Base-by-base conservation (phyloP, 2,888 invertebrate species). In the Eremobia ochroleuca region DNA sequence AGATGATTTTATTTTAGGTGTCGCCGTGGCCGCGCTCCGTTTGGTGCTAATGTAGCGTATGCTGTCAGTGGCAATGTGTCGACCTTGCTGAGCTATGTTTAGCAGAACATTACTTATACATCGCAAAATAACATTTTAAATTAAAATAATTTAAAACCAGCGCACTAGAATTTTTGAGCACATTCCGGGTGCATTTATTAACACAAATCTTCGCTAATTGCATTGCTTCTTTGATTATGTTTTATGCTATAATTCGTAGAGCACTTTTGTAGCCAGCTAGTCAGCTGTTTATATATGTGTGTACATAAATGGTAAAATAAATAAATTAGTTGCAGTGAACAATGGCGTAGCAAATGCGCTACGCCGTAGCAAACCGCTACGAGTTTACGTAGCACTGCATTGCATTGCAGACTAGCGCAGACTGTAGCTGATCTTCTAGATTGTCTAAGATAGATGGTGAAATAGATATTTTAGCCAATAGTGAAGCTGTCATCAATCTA, bases 321-420 rank as follows among this genome's bases (percentile, higher is more conserved):
- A 15, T 34, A 40, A 31, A 40, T 49, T 31, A 28, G n/a, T 75
- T 5, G 13, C 11, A 52, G 6, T 28, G 9, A 64, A 65, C 52
- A 61, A 21, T 55, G 43, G 43, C 40, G 77, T 58, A 61, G 40
- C n/a, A 58, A 34, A 28, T 25, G 18, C 4, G 34, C 49, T 77
- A 77, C 64, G 58, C 34, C 65, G 83, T 78, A 78, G 83, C 40
- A 25, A 18, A 9, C 8, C 0, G 55, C 78, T 65, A 83, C 78
- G 77, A 18, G 4, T 15, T 46, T 13, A n/a, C 62, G 62, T 77
- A 62, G 76, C 52, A 3, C 82, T 28, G 8, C 34, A 43, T 61
- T 43, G 75, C 52, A 52, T 73, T 61, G 61, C 43, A 43, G 61
- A 77, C 52, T 34, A 28, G 52, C 52, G 52, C 28, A 31, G 21